phyloP scores from a whole-genome alignment of 2,888 invertebrate species.

The Encarsia formosa region DNA sequence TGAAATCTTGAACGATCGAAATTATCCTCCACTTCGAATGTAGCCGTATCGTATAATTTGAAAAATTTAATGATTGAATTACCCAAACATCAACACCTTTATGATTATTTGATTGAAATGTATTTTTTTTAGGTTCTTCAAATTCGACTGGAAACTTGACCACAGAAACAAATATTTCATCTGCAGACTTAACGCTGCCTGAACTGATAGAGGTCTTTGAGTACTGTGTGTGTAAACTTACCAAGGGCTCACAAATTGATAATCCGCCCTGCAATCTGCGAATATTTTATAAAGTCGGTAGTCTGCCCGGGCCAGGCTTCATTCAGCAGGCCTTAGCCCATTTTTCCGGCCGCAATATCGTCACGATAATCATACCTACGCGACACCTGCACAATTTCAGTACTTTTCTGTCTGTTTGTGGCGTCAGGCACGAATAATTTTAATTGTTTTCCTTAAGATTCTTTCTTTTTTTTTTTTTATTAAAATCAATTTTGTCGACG shows the following conservation, averaged over 20 bases:
- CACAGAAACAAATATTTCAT: conserved; percentile 41
- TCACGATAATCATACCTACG: conserved; percentile 75
- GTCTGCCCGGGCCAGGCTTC: conserved; percentile 52
- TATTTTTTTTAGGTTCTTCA: conserved; percentile 42
- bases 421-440: conserved; percentile 66
- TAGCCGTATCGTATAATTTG: too few relatives aligned
- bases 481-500: too few relatives aligned
- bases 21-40: too few relatives aligned
- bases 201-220: conserved; percentile 58
- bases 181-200: conserved; percentile 50
- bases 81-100: too few relatives aligned
- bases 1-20: too few relatives aligned
- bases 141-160: conserved; percentile 47
- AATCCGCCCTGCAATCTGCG: conserved; percentile 68
- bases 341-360: conserved; percentile 53
- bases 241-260: conserved; percentile 52
- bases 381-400: conserved; percentile 74
- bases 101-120: too few relatives aligned
- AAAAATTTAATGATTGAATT: too few relatives aligned
- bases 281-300: conserved; percentile 71
- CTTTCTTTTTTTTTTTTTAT: too few relatives aligned
- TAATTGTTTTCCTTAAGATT: too few relatives aligned
- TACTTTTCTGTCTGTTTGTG: conserved; percentile 80
- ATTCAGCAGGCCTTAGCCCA: conserved; percentile 46
- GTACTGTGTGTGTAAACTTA: conserved; percentile 57